A percentile compares a stretch with the other conserved stretches of the same genome.
These are phyloP conservation scores for Dascillus cervinus DNA, from an alignment of 2,888 invertebrate species.

Conservation along the genomic window DNA sequence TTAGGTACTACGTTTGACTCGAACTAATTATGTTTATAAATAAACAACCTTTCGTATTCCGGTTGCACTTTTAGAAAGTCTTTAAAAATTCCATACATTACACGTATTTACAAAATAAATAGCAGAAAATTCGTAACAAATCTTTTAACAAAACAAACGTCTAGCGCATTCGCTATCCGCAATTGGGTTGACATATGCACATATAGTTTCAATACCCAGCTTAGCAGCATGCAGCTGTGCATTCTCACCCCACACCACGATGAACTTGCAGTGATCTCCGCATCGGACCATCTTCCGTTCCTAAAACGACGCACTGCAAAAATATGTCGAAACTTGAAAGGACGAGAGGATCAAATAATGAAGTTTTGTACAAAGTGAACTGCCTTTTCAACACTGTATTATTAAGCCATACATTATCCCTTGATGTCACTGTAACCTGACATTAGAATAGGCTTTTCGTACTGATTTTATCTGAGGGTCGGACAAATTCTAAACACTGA, in stretches of 20 bases:
- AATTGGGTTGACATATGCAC: slow-evolving; percentile 41
- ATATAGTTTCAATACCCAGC: slow-evolving; percentile 35
- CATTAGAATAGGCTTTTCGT: slow-evolving; percentile 14
- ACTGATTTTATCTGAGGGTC: neutral
- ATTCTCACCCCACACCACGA: slow-evolving; percentile 31
- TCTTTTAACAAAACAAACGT: slow-evolving; percentile 33
- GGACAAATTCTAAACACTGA: neutral
- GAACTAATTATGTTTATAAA: too few relatives aligned
- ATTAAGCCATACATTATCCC: slow-evolving; percentile 44
- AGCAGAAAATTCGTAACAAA: slow-evolving; percentile 33
- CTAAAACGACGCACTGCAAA: slow-evolving; percentile 20
- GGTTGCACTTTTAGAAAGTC: too few relatives aligned
- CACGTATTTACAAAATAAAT: slow-evolving; percentile 37
- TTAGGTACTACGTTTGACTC: too few relatives aligned
- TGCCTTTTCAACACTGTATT: slow-evolving; percentile 45
- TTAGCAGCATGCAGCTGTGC: slow-evolving; percentile 39
- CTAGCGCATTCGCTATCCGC: slow-evolving; percentile 34
- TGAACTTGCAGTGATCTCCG: too few relatives aligned
- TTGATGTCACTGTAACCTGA: slow-evolving; percentile 34
- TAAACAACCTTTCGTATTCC: too few relatives aligned
- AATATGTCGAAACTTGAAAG: slow-evolving; percentile 26
- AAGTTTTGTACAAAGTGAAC: slow-evolving; percentile 44
- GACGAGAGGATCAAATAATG: slow-evolving; percentile 42
- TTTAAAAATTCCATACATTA: too few relatives aligned
- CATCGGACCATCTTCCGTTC: neutral